Conservation (phyloP, 2,888 invertebrate genomes). For the Eupithecia vulgata region DNA sequence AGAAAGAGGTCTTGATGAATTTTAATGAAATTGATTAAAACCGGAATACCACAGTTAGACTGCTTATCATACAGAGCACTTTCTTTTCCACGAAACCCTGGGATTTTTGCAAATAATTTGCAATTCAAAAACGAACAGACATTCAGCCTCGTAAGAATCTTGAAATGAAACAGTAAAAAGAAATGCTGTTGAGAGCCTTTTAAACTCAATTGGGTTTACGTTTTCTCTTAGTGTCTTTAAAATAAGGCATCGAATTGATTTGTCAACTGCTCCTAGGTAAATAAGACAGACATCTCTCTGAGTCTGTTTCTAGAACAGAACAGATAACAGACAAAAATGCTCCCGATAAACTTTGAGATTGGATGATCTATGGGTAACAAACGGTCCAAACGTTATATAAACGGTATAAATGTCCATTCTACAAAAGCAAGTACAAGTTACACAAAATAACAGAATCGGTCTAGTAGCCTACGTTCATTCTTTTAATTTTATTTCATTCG, state of each 20-base stretch:
- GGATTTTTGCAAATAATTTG: not conserved
- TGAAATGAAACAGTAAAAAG: not conserved
- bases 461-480: no score
- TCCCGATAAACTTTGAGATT: not conserved
- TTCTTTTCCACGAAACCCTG: not conserved
- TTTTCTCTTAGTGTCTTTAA: not conserved
- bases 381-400: not conserved
- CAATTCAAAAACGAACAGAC: slow-evolving; percentile 1
- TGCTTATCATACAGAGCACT: not conserved
- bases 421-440: not conserved
- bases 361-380: not conserved
- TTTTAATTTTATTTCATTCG: not conserved
- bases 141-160: not conserved
- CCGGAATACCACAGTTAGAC: not conserved
- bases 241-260: not conserved
- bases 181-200: slow-evolving; percentile 17
- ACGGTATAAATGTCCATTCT: not conserved
- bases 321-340: not conserved
- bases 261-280: not conserved
- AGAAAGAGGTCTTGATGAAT: not conserved
- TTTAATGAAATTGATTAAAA: not conserved
- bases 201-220: not conserved
- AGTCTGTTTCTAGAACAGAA: not conserved
- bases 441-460: not conserved
- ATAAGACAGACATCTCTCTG: not conserved